Conservation (phyloP, 2,888 invertebrate species). For the Euclidia mi region DNA sequence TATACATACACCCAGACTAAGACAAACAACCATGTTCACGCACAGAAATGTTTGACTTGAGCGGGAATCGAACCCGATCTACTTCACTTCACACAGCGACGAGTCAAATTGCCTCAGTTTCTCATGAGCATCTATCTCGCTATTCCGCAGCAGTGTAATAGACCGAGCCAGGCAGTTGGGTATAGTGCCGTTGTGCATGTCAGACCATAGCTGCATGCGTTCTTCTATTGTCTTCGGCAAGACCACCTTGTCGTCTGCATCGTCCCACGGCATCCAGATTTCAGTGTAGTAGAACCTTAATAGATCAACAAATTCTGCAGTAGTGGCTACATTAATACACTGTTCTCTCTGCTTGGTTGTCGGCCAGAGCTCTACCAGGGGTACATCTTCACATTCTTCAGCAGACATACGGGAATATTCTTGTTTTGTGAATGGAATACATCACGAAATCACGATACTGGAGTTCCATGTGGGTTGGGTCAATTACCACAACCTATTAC, state of each 20-base stretch:
- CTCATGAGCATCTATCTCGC: constrained; percentile 81
- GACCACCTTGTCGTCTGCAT: constrained; percentile 91
- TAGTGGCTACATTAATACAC: constrained; percentile 89
- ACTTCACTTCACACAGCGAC: constrained; percentile 81
- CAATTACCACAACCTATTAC: too few species aligned
- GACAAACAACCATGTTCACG: too few species aligned
- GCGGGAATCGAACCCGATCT: too few species aligned
- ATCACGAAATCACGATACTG: too few species aligned
- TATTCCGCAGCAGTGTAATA: constrained; percentile 74
- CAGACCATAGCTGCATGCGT: constrained; percentile 84
- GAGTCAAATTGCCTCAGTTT: constrained; percentile 80
- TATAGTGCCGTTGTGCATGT: constrained; percentile 80
- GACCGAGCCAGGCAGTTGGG: constrained; percentile 75
- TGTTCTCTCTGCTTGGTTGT: constrained; percentile 90
- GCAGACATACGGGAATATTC: too few species aligned
- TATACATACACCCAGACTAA: too few species aligned
- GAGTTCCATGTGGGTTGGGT: too few species aligned
- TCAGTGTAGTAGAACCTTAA: constrained; percentile 91
- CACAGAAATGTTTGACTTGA: too few species aligned
- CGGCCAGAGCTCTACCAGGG: constrained; percentile 91
- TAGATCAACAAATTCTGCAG: constrained; percentile 91
- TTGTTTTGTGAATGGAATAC: too few species aligned
- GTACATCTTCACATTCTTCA: too few species aligned
- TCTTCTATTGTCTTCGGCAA: constrained; percentile 84
- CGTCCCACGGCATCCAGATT: constrained; percentile 93